Evolutionary conservation across 2,113 vertebrate species (phyloP).

Genomic region (Leptocoma aspasia): DNA sequence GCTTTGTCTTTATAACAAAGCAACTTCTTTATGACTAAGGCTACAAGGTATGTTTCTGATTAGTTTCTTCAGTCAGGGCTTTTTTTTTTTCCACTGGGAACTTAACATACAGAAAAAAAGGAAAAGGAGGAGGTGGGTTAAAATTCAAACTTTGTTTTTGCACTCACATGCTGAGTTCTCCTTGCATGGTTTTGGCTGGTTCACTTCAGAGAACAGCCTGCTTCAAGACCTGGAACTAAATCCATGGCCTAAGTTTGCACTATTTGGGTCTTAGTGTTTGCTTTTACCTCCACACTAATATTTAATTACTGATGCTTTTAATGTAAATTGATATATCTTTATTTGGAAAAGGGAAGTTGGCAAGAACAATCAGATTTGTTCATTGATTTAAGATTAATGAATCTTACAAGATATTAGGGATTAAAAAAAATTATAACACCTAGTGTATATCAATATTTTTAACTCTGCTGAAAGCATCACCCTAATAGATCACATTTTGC

Average conservation of each 20-base stretch:
- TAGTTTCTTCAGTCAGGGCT: not conserved
- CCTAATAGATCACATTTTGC: not conserved
- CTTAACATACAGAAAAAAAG: not conserved
- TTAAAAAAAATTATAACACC: conserved; percentile 8
- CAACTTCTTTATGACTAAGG: not conserved
- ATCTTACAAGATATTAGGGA: not conserved
- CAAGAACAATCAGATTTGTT: conserved; percentile 4
- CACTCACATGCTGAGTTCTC: not conserved
- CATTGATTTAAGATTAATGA: conserved; percentile 46
- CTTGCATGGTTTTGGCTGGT: not conserved
- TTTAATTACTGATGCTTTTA: not conserved
- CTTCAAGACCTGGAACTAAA: not conserved
- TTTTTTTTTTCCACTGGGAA: not conserved
- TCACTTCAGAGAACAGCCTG: not conserved
- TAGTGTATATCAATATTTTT: conserved; percentile 19
- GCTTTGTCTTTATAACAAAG: conserved; percentile 16
- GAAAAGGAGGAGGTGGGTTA: not conserved
- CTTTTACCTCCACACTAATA: not conserved
- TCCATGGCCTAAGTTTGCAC: not conserved
- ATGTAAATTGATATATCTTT: not conserved
- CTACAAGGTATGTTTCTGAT: conserved; percentile 7
- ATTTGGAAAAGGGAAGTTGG: not conserved
- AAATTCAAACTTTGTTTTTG: not conserved
- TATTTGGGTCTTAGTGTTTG: not conserved
- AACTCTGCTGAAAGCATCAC: not conserved